Evolutionary conservation across 2,113 vertebrate genomes (phyloP).

Genomic region (Sinocyclocheilus anshuiensis): DNA sequence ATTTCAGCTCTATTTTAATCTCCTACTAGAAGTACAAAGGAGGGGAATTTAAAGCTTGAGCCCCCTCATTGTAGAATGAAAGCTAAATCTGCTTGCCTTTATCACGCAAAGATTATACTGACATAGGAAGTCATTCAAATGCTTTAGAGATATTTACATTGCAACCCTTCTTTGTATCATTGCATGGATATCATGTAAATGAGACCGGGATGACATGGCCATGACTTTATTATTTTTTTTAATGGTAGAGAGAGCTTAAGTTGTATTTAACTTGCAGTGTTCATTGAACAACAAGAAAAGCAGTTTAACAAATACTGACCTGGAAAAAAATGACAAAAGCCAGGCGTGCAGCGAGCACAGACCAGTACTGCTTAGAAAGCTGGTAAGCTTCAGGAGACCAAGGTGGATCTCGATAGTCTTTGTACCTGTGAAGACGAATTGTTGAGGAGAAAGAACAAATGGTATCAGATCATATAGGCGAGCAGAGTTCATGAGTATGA

Average conservation of each 20-base stretch:
- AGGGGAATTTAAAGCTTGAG: neutral
- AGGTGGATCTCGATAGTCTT: slow-evolving; percentile 95
- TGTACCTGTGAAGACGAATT: slow-evolving; percentile 79
- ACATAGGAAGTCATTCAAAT: neutral
- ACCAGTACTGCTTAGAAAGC: slow-evolving; percentile 96
- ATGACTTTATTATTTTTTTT: neutral
- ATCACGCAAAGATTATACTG: neutral
- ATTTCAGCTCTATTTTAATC: neutral
- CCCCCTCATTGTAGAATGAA: neutral
- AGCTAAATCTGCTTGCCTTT: neutral
- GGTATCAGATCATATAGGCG: neutral
- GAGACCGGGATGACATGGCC: neutral
- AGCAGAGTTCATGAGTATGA: slow-evolving; percentile 34
- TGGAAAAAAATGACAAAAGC: slow-evolving; percentile 97
- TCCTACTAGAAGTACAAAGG: neutral
- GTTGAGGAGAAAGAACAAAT: neutral
- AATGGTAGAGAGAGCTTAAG: neutral
- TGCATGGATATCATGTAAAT: neutral
- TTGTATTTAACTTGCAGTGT: neutral
- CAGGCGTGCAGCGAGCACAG: slow-evolving; percentile 88
- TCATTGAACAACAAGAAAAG: neutral
- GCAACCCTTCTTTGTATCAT: neutral
- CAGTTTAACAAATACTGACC: slow-evolving; percentile 71
- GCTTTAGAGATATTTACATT: neutral
- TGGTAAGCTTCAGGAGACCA: slow-evolving; percentile 89